phyloP scores from a whole-genome alignment of 92 coral and sea anemone species.

The Epizoanthus rinbou region DNA sequence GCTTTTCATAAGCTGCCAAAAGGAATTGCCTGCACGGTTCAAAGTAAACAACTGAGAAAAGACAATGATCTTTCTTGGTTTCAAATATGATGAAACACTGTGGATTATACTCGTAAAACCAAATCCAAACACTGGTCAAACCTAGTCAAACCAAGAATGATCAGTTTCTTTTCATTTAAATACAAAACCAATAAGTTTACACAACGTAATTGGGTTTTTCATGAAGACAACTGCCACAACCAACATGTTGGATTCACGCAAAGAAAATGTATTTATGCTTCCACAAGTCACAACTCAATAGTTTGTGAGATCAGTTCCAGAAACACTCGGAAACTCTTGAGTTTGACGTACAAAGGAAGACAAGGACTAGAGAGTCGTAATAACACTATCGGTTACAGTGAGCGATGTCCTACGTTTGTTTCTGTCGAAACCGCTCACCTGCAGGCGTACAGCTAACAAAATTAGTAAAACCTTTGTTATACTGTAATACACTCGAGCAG shows the following conservation, averaged over 20 bases:
- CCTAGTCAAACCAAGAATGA: conserved; percentile 8
- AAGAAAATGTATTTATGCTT: neutral
- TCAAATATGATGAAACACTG: neutral
- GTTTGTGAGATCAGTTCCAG: neutral
- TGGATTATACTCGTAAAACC: conserved; percentile 11
- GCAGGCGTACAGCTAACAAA: neutral
- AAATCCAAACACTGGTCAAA: conserved; percentile 21
- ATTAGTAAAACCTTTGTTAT: conserved; percentile 29
- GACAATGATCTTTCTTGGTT: conserved; percentile 31
- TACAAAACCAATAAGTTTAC: conserved; percentile 34
- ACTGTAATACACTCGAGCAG: conserved; percentile 21
- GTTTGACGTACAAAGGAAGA: neutral
- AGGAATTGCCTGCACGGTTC: neutral
- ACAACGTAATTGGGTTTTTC: conserved; percentile 26
- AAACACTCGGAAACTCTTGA: neutral
- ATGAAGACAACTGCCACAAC: neutral
- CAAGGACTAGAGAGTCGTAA: too few species aligned
- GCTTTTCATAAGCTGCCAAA: neutral
- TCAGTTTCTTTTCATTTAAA: conserved; percentile 19
- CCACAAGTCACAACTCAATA: too few species aligned
- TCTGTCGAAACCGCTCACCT: conserved; percentile 1
- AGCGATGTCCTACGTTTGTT: neutral
- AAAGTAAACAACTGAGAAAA: conserved; percentile 12
- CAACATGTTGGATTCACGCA: conserved; percentile 1
- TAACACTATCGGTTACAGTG: too few species aligned